Base-by-base conservation (phyloP, 2,888 invertebrate species). In the Dicyrtomina minuta region DNA sequence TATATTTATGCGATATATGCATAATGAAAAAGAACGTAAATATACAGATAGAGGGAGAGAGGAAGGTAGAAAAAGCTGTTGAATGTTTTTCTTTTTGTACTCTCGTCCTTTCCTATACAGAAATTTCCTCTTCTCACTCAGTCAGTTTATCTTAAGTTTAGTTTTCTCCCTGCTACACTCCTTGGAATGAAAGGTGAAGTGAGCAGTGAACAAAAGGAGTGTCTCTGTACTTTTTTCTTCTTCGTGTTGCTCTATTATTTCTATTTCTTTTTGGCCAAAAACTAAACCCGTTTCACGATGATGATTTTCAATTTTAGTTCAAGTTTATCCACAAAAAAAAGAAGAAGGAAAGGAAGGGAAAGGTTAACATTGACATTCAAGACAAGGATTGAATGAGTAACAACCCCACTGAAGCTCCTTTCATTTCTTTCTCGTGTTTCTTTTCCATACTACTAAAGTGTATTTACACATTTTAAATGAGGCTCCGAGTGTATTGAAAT, bases 381-480 rank as follows among this genome's bases (percentile, higher is more conserved):
- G 33, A 33, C 33, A 33, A 33, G 33, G 33, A 33, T 33, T 33
- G 33, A 33, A 33, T 33, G 33, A 33, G 8, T 33, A 33, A 33
- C 33, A 33, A 33, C 4, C 33, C 33, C 33, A 33, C 33, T 33
- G 33, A 33, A 33, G 33, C 8, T 33, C 8, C 3, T 33, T 33
- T 33, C 33, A 33, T 33, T 46, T 15, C 46, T 46, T 12, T 46
- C 46, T 33, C 33, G 8, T 33, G 33, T 33, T 33, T 33, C 33
- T 33, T 33, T 33, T 33, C 8, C 33, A 33, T 33, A 33, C 8
- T 24, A 24, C 26, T 56, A 33, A 58, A 58, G 58, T 58, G 15
- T 41, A 58, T 58, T 58, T 58, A 58, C 58, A 33, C 58, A 58
- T 58, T 58, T 58, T 58, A 58, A 58, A 58, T 58, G 58, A 58